phyloP scores from a whole-genome alignment of 1,140 invertebrate genomes.

The Cepaea nemoralis region DNA sequence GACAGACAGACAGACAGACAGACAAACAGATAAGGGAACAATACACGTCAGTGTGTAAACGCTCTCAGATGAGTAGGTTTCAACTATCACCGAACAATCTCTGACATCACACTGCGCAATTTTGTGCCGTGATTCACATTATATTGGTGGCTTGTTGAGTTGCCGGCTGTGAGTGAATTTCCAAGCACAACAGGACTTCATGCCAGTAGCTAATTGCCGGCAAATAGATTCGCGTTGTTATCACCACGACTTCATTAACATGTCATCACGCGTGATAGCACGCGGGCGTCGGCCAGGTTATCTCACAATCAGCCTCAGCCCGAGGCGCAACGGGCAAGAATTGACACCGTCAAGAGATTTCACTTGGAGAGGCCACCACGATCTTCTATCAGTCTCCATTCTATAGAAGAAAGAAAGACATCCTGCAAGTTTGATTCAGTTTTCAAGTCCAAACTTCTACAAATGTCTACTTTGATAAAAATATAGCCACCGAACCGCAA shows the following conservation, averaged over 20 bases:
- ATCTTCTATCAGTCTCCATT: neutral
- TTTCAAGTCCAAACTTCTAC: neutral
- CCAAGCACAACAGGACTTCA: neutral
- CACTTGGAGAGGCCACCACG: neutral
- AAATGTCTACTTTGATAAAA: neutral
- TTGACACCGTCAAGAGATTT: neutral
- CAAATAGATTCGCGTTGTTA: neutral
- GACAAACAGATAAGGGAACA: too few species aligned
- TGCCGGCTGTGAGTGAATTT: neutral
- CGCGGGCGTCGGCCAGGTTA: neutral
- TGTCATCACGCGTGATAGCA: neutral
- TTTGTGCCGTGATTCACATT: neutral
- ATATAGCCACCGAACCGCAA: neutral
- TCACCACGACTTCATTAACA: neutral
- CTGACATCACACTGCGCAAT: neutral
- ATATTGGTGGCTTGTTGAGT: neutral
- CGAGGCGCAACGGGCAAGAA: neutral
- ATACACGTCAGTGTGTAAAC: too few species aligned
- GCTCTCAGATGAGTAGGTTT: neutral
- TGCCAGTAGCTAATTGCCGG: slow-evolving; percentile 1
- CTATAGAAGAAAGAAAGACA: neutral
- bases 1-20: too few species aligned
- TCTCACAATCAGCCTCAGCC: neutral
- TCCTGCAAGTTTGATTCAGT: neutral
- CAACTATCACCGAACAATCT: neutral